Evolutionary conservation across 2,888 invertebrate species (phyloP).

Genomic region (Cryptocephalus primarius): DNA sequence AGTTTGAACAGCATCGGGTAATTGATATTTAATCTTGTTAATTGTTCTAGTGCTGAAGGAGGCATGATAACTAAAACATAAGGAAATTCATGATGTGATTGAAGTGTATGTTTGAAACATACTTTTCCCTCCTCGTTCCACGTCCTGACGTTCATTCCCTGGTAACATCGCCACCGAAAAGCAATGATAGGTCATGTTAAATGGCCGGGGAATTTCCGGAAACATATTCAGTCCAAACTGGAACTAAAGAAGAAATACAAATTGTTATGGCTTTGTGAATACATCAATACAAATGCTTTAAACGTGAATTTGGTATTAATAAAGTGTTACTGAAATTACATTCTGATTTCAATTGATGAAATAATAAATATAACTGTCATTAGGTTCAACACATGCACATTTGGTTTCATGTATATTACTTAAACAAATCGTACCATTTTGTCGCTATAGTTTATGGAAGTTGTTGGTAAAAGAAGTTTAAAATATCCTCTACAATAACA

Average conservation of each 20-base stretch:
- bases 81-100: not conserved
- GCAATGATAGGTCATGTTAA: slow-evolving; percentile 77
- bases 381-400: too few species aligned
- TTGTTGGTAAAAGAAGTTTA: too few species aligned
- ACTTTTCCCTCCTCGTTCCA: slow-evolving; percentile 96
- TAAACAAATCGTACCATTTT: too few species aligned
- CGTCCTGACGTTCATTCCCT: slow-evolving; percentile 86
- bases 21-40: slow-evolving; percentile 87
- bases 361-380: too few species aligned
- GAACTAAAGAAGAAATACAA: slow-evolving; percentile 37
- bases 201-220: slow-evolving; percentile 70
- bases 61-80: slow-evolving; percentile 87
- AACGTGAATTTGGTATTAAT: too few species aligned
- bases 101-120: slow-evolving; percentile 25
- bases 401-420: too few species aligned
- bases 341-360: too few species aligned
- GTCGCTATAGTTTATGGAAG: too few species aligned
- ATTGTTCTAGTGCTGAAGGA: slow-evolving; percentile 85
- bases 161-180: slow-evolving; percentile 93
- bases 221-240: slow-evolving; percentile 86
- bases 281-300: too few species aligned
- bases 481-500: too few species aligned
- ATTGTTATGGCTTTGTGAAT: too few species aligned
- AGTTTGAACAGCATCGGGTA: slow-evolving; percentile 99
- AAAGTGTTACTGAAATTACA: too few species aligned